Base-by-base conservation (phyloP, 2,888 invertebrate genomes). In the Nasonia oneida region DNA sequence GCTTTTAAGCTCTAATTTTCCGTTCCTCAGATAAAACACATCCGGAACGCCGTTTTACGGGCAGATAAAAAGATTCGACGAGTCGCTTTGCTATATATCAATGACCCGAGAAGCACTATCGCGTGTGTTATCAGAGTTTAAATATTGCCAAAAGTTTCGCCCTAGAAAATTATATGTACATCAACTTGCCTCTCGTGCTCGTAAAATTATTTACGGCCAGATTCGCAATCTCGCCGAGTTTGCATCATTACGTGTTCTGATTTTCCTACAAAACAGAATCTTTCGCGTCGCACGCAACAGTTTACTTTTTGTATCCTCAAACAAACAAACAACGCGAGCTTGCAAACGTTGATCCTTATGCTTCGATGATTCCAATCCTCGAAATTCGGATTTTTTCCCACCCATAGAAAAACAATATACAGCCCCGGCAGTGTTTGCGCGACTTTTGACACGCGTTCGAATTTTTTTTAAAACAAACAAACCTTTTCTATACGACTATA, bases 1-100 rank as follows among this genome's bases (percentile, higher is more conserved):
- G 80, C 70, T 53, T 71, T 70, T 71, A 71, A 47, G 15, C 50
- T 71, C 23, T 70, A 79, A 47, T 79, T 79, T 79, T 6, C 42
- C n/a, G 29, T 50, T 50, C 67, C 67, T 37, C 12, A 78, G 42
- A 78, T 64, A 79, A 47, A 79, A 67, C 37, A 67, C 37, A 79
- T n/a, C 47, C 23, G 1, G 47, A 47, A 47, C 23, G 47, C 42
- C 6, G 47, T 80, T 80, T 80, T 70, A 80, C 18, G 80, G 14
- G 71, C 29, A 71, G 37, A 80, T 80, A 77, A 77, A 61, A 64
- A 42, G 39, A 39, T 76, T 77, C 39, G 39, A 77, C 23, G 23
- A n/a, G 23, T 73, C 29, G 47, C 37, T 42, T 39, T 2, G 29
- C 1, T 37, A 37, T 37, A 37, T 37, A 71, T 53, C 37, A 80